These are phyloP conservation scores for Egretta garzetta DNA, from an alignment of 2,113 vertebrate genomes.

Conservation along the genomic window DNA sequence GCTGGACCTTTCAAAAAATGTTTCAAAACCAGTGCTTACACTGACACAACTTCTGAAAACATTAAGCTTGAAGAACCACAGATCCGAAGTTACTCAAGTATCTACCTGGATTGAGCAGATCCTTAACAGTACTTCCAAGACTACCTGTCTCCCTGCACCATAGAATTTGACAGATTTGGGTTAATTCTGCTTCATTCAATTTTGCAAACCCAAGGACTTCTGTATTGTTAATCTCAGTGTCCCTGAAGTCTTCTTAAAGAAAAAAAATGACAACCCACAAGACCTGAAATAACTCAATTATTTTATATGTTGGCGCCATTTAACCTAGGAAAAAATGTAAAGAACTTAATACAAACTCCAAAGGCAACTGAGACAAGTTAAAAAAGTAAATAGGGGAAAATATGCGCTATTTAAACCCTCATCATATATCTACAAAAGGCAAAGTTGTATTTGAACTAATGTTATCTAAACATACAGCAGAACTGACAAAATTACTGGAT, in stretches of 20 bases:
- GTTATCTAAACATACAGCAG: not conserved
- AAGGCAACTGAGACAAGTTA: not conserved
- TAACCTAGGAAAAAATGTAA: not conserved
- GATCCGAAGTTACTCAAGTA: not conserved
- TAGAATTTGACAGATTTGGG: not conserved
- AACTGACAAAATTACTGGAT: not conserved
- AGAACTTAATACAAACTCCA: not conserved
- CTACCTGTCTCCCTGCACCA: not conserved
- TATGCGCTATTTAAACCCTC: not conserved
- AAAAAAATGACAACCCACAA: not conserved
- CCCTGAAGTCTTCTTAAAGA: not conserved
- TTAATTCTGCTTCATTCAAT: not conserved
- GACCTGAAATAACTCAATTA: not conserved
- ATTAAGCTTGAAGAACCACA: not conserved
- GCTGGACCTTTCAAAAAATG: not conserved
- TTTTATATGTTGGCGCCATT: not conserved
- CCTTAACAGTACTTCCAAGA: not conserved
- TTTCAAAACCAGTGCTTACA: not conserved
- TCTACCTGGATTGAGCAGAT: not conserved
- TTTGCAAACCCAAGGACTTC: not conserved
- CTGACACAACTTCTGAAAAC: not conserved
- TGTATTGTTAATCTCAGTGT: not conserved
- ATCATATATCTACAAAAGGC: not conserved
- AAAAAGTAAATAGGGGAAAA: not conserved
- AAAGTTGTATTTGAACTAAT: not conserved